Conservation (phyloP, 2,113 vertebrate genomes). For the Perca fluviatilis region DNA sequence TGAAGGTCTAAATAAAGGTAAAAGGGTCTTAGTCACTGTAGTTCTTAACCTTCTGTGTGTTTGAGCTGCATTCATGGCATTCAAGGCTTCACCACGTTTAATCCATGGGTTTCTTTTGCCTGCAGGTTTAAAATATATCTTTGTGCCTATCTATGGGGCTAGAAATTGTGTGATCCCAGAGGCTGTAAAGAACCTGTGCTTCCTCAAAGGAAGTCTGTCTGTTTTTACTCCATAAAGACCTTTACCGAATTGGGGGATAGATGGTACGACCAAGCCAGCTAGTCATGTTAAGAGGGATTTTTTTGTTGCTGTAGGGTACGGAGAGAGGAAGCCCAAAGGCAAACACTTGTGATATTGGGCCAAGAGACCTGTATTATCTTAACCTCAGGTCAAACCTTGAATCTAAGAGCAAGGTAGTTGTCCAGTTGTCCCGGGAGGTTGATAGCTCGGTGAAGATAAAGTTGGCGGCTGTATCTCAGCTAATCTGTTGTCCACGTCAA, state of each 20-base stretch:
- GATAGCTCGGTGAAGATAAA: background rate
- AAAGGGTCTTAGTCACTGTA: slow-evolving; percentile 5
- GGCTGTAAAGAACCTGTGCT: background rate
- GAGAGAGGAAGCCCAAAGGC: slow-evolving; percentile 17
- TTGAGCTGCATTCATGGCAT: slow-evolving; percentile 10
- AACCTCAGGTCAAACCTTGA: slow-evolving; percentile 16
- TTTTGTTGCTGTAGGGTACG: slow-evolving; percentile 22
- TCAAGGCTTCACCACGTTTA: slow-evolving; percentile 15
- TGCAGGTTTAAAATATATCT: slow-evolving; percentile 28
- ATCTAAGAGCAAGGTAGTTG: slow-evolving; percentile 1
- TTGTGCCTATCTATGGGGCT: background rate
- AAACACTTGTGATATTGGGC: slow-evolving; percentile 1
- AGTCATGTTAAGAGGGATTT: background rate
- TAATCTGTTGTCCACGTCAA: background rate
- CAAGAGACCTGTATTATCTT: slow-evolving; percentile 10
- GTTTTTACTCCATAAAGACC: slow-evolving; percentile 7
- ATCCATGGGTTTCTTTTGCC: slow-evolving; percentile 7
- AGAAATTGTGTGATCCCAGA: background rate
- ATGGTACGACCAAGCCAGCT: background rate
- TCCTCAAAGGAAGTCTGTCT: background rate
- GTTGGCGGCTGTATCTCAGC: background rate
- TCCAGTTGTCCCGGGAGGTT: slow-evolving; percentile 14
- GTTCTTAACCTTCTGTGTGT: background rate
- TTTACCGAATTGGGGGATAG: slow-evolving; percentile 7
- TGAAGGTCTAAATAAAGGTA: slow-evolving; percentile 14